Evolutionary conservation across 2,113 vertebrate species (phyloP).

Genomic region (Platichthys stellatus): DNA sequence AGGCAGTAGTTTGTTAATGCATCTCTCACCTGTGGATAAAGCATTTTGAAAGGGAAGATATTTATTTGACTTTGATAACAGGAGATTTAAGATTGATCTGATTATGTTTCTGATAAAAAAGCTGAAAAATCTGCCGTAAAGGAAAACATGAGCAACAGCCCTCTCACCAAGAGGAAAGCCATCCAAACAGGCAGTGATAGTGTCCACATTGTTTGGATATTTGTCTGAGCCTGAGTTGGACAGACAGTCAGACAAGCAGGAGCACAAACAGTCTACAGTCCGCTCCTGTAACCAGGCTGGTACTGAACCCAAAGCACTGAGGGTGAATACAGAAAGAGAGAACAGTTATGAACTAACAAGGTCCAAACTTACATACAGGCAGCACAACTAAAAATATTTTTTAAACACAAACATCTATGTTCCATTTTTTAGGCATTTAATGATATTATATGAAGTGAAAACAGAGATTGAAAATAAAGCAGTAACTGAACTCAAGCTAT

Average conservation of each 20-base stretch:
- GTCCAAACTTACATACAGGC: background rate
- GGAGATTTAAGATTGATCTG: background rate
- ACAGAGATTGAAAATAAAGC: background rate
- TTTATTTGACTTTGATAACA: background rate
- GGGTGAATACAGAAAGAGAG: conserved; percentile 4
- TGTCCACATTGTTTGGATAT: conserved; percentile 84
- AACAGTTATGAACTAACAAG: background rate
- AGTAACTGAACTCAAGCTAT: background rate
- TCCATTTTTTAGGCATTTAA: background rate
- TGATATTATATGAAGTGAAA: background rate
- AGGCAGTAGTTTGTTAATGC: conserved; percentile 84
- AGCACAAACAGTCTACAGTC: conserved; percentile 79
- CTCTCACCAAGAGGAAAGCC: conserved; percentile 86
- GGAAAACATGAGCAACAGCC: background rate
- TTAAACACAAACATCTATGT: background rate
- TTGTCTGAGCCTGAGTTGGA: conserved; percentile 72
- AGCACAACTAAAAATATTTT: background rate
- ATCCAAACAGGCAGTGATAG: conserved; percentile 88
- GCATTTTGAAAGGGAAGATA: background rate
- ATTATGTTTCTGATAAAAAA: background rate
- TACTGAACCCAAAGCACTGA: conserved; percentile 85
- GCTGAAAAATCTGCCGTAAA: background rate
- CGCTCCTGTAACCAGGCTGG: conserved; percentile 78
- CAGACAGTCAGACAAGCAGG: conserved; percentile 83
- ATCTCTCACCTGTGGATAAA: conserved; percentile 83